phyloP scores from a whole-genome alignment of 2,797 vertebrate genomes.

The Ctenopoma multispine region DNA sequence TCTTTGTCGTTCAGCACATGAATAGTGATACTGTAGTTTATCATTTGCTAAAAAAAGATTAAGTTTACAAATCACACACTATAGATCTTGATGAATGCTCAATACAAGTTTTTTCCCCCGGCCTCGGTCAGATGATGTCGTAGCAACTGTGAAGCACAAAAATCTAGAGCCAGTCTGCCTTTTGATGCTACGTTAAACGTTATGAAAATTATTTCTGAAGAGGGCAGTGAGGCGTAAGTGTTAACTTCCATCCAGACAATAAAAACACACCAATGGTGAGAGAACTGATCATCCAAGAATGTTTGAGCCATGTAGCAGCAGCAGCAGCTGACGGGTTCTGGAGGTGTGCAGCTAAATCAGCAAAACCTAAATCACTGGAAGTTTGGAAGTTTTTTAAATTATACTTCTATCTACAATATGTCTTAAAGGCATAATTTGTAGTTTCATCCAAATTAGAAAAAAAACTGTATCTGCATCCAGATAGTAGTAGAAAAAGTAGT shows the following conservation, averaged over 20 bases:
- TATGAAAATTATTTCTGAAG: slow-evolving; percentile 44
- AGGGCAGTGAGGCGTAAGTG: slow-evolving; percentile 32
- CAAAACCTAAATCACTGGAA: not conserved
- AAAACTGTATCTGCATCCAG: no score
- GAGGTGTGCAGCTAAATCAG: not conserved
- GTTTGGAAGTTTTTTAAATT: not conserved
- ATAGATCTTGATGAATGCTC: not conserved
- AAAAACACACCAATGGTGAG: slow-evolving; percentile 12
- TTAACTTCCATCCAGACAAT: slow-evolving; percentile 11
- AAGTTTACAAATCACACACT: not conserved
- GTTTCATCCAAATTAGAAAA: no score
- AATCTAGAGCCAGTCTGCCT: slow-evolving; percentile 33
- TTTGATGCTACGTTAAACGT: slow-evolving; percentile 2
- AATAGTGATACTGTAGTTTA: not conserved
- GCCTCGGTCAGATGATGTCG: slow-evolving; percentile 13
- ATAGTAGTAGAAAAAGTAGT: no score
- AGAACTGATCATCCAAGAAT: slow-evolving; percentile 38
- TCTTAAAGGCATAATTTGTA: not conserved
- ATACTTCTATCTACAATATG: not conserved
- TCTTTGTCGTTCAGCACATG: slow-evolving; percentile 12
- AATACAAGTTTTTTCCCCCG: no score
- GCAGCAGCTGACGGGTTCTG: slow-evolving; percentile 39
- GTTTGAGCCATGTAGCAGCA: slow-evolving; percentile 38
- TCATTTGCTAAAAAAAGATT: not conserved
- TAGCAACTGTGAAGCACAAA: slow-evolving; percentile 22